These are phyloP conservation scores for Drosophila mayri DNA, from an alignment of 1,140 invertebrate species.

Conservation along the genomic window DNA sequence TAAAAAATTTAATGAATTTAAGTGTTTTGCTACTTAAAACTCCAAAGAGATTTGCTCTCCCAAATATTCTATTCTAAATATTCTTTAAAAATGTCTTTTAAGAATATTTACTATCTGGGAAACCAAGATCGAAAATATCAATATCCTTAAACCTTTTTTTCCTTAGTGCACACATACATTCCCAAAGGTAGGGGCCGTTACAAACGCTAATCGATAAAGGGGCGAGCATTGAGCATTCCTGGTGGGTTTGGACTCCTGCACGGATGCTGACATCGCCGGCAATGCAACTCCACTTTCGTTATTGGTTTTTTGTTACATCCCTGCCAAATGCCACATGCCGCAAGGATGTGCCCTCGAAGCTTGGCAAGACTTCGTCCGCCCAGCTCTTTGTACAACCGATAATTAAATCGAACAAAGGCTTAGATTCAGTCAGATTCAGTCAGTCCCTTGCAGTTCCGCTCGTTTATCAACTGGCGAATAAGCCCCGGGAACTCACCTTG, in stretches of 20 bases:
- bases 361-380: constrained; percentile 14
- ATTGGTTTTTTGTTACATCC: constrained; percentile 55
- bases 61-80: neutral
- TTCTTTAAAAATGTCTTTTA: neutral
- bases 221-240: constrained; percentile 8
- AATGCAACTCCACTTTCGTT: constrained; percentile 55
- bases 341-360: constrained; percentile 34
- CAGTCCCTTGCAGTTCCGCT: constrained; percentile 29
- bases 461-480: constrained; percentile 39
- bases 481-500: constrained; percentile 1
- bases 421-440: constrained; percentile 32
- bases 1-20: too few species aligned
- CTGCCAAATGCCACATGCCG: constrained; percentile 36
- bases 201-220: constrained; percentile 72
- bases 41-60: neutral
- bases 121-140: too few species aligned
- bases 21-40: neutral
- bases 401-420: constrained; percentile 57
- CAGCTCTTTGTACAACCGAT: constrained; percentile 48
- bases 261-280: constrained; percentile 33
- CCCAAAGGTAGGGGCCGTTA: constrained; percentile 54
- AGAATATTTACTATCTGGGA: too few species aligned
- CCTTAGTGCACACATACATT: constrained; percentile 19
- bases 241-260: constrained; percentile 15
- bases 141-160: neutral